Evolutionary conservation across 2,797 vertebrate genomes (phyloP), one percentile per base, ranked within the genome.

Genomic region (Spizella passerina): DNA sequence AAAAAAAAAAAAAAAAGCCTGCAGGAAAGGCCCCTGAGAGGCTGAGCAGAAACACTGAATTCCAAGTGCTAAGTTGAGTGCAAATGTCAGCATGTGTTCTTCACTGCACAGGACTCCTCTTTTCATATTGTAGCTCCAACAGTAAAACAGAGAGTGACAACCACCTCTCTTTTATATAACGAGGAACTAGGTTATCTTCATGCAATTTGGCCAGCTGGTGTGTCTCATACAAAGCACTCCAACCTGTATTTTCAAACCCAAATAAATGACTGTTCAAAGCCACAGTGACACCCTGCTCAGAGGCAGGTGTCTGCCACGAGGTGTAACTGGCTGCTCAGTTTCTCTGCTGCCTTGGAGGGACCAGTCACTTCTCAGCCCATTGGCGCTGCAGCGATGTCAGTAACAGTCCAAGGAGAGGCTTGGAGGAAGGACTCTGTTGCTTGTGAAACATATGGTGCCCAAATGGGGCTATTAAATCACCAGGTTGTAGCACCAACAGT

Each of bases 361-460:
- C 20, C 30, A 8, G 50, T 30, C 34, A 6, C 22, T 76, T 86
- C 53, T 68, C 53, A 71, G 34, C n/a, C n/a, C 79, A 22, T 30
- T 0, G 0, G 7, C 3, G 5, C 4, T 3, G 12, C 30, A 24
- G 24, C 0, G 0, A 16, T 38, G 57, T 21, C 49, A 22, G 27
- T 20, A 63, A 16, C 29, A 53, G 30, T 39, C 50, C 68, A 53
- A n/a, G 66, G n/a, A 72, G 29, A 44, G 20, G 34, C 34, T 88
- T 49, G 65, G 38, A 61, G 34, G 38, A 82, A 80, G 46, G 49
- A 11, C 29, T 52, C 16, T 34, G 29, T 34, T 76, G 24, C 50
- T 65, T 87, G 27, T 72, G 68, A 61, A 85, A 32, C 21, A 14
- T 38, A 50, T 69, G 47, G 43, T 71, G 64, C 19, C 38, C 49